Conservation (phyloP, 2,797 vertebrate species). For the Acestrorhynchus altus region DNA sequence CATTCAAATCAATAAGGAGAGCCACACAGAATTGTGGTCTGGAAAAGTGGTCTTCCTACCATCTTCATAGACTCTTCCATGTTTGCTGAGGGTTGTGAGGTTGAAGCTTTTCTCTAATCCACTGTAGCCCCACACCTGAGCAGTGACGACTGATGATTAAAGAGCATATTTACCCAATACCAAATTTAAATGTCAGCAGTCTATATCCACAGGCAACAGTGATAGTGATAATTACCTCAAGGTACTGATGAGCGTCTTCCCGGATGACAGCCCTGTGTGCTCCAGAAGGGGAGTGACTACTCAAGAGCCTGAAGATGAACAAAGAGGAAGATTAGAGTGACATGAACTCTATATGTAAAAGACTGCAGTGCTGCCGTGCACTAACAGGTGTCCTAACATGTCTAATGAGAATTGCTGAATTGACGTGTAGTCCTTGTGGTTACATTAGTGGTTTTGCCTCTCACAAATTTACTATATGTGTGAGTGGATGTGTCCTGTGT, state of each 20-base stretch:
- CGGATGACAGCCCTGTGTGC: slow-evolving; percentile 58
- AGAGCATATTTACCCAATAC: not conserved
- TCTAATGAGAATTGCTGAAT: too few species aligned
- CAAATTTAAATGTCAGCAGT: not conserved
- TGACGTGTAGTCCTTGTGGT: too few species aligned
- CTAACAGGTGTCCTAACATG: too few species aligned
- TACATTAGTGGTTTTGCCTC: too few species aligned
- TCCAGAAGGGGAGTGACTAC: slow-evolving; percentile 58
- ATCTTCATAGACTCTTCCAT: slow-evolving; percentile 67
- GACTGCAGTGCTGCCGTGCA: too few species aligned
- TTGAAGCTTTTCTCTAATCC: slow-evolving; percentile 61
- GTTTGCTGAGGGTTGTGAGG: slow-evolving; percentile 60
- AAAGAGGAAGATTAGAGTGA: not conserved
- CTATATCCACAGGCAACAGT: not conserved
- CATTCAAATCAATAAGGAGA: not conserved
- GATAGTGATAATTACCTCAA: slow-evolving; percentile 62
- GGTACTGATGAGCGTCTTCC: slow-evolving; percentile 55
- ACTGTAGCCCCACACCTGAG: slow-evolving; percentile 64
- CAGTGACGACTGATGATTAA: not conserved
- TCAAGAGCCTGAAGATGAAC: slow-evolving; percentile 56
- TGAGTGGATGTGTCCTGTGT: not conserved
- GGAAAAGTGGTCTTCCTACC: slow-evolving; percentile 53
- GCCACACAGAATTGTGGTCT: not conserved
- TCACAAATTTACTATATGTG: too few species aligned
- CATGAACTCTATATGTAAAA: not conserved